These are phyloP conservation scores for Melieria crassipennis DNA, from an alignment of 2,888 invertebrate genomes.

Conservation along the genomic window DNA sequence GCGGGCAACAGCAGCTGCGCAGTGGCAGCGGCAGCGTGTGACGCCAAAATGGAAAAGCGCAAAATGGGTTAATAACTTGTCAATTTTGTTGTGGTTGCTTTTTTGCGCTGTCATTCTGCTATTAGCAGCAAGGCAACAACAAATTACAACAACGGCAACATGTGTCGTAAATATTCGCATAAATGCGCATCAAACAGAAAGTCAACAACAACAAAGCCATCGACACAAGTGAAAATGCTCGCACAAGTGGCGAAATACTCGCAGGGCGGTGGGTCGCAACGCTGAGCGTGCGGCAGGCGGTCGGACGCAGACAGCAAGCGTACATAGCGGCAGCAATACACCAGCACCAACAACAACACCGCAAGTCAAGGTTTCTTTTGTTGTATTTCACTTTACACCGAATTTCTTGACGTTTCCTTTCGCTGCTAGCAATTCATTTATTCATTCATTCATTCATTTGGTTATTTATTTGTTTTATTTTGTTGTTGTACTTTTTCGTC, in stretches of 20 bases:
- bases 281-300: not conserved
- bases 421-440: not conserved
- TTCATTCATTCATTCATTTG: too few species aligned
- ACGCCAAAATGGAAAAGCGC: too few species aligned
- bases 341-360: not conserved
- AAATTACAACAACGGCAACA: too few species aligned
- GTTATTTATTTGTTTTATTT: not conserved
- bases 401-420: constrained; percentile 8
- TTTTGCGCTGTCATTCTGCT: too few species aligned
- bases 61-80: too few species aligned
- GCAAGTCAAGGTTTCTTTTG: constrained; percentile 8
- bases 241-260: too few species aligned
- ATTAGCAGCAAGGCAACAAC: too few species aligned
- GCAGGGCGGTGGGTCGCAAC: too few species aligned
- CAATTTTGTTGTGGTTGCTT: too few species aligned
- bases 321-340: not conserved
- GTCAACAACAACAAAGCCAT: not conserved
- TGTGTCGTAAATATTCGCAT: not conserved
- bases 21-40: too few species aligned
- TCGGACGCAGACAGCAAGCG: too few species aligned
- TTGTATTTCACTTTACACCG: constrained; percentile 4
- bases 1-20: too few species aligned
- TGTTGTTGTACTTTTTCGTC: not conserved
- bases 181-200: not conserved
- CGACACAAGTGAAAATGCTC: not conserved